These are phyloP conservation scores for Ostrea denselamellosa DNA, from an alignment of 1,140 invertebrate species.

Conservation along the genomic window DNA sequence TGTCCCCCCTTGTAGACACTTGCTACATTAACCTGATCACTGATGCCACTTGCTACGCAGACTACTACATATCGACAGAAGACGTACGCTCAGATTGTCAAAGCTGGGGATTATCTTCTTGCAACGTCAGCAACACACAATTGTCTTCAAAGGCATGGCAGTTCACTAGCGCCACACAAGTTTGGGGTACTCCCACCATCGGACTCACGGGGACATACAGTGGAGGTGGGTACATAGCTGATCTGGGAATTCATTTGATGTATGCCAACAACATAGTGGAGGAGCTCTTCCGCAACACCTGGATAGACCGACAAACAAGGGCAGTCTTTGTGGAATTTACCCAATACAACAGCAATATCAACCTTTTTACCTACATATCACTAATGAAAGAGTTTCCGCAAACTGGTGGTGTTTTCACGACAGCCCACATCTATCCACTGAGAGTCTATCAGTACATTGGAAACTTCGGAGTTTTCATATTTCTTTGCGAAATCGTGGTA, in stretches of 20 bases:
- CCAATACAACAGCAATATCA: constrained; percentile 79
- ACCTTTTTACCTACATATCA: constrained; percentile 61
- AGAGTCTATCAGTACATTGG: constrained; percentile 53
- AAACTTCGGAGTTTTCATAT: constrained; percentile 46
- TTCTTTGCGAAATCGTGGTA: constrained; percentile 55
- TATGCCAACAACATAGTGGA: constrained; percentile 62
- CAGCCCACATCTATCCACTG: constrained; percentile 51
- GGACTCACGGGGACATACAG: constrained; percentile 54
- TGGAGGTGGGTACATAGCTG: constrained; percentile 61
- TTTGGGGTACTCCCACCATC: constrained; percentile 55
- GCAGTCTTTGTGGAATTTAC: constrained; percentile 81
- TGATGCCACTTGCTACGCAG: constrained; percentile 43
- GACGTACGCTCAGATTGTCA: constrained; percentile 52
- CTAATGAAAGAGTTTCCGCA: constrained; percentile 77
- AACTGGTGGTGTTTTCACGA: constrained; percentile 71
- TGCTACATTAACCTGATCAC: constrained; percentile 44
- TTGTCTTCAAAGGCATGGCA: constrained; percentile 56
- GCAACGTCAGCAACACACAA: constrained; percentile 35
- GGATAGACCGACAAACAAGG: constrained; percentile 80
- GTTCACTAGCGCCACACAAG: constrained; percentile 51
- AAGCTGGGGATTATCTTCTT: constrained; percentile 49
- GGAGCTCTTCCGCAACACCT: constrained; percentile 72
- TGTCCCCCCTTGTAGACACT: constrained; percentile 36
- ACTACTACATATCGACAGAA: constrained; percentile 49
- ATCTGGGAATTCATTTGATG: constrained; percentile 54